phyloP scores from a whole-genome alignment of 2,113 vertebrate genomes.

The Aepyceros melampus region DNA sequence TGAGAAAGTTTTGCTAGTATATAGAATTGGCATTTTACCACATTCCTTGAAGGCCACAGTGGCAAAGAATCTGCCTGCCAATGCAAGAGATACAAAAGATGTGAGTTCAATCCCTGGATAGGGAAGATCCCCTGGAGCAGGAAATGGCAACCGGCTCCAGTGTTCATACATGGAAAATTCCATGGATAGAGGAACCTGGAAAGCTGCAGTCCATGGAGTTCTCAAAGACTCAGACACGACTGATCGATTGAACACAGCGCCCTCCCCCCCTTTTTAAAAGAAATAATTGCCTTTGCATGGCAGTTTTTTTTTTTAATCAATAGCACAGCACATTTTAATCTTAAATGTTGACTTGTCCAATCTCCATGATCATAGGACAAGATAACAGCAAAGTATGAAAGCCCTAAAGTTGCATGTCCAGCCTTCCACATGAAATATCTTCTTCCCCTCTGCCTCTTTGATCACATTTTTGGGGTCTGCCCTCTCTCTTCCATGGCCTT shows the following conservation, averaged over 20 bases:
- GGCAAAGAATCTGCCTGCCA: not conserved
- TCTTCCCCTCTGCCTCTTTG: not conserved
- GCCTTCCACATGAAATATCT: not conserved
- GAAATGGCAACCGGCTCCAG: not conserved
- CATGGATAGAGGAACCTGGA: not conserved
- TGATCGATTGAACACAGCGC: not conserved
- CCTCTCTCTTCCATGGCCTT: not conserved
- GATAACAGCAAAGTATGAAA: not conserved
- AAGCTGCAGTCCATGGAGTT: not conserved
- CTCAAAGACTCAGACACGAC: not conserved
- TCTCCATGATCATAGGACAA: not conserved
- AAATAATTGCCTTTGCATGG: not conserved
- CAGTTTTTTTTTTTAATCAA: not conserved
- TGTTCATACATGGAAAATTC: not conserved
- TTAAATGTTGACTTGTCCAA: not conserved
- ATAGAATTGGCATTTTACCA: not conserved
- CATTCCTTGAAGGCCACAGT: not conserved
- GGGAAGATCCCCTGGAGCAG: not conserved
- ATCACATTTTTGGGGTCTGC: not conserved
- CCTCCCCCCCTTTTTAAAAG: fast-evolving
- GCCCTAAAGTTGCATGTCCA: not conserved
- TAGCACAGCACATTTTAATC: not conserved
- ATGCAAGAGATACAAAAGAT: not conserved
- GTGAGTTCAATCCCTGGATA: not conserved
- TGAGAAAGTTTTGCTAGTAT: not conserved